Conservation (phyloP, 2,888 invertebrate species). For the Coelogynopora nodosa region DNA sequence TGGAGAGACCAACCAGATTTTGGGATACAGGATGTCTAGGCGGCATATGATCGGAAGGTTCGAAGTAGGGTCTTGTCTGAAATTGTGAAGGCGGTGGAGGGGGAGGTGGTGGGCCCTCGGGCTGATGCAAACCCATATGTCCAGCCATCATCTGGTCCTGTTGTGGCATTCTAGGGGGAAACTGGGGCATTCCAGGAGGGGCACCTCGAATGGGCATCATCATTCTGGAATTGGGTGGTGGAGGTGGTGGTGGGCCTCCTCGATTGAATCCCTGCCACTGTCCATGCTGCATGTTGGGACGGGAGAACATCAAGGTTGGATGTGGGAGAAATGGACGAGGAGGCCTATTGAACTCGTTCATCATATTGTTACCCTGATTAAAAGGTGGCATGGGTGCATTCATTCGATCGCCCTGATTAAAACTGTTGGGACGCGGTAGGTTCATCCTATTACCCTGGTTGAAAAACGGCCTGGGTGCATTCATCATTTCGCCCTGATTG, state of each 20-base stretch:
- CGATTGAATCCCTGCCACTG: not conserved
- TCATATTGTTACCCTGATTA: not conserved
- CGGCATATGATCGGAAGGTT: not conserved
- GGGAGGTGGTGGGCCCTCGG: not conserved
- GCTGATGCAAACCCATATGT: too few relatives aligned
- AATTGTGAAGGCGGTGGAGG: not conserved
- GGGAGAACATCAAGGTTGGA: constrained; percentile 2
- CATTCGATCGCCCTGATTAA: not conserved
- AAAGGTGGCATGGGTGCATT: not conserved
- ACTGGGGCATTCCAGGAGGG: not conserved
- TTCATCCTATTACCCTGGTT: not conserved
- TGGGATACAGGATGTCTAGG: not conserved
- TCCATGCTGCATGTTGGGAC: too few relatives aligned
- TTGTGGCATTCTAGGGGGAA: not conserved
- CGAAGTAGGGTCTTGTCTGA: not conserved
- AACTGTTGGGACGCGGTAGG: not conserved
- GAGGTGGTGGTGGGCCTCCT: not conserved
- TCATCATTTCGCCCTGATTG: too few relatives aligned
- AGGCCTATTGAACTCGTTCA: not conserved
- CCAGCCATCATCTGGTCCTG: too few relatives aligned
- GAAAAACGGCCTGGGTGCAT: not conserved
- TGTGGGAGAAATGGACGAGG: not conserved
- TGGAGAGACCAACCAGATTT: not conserved
- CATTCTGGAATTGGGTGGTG: not conserved
- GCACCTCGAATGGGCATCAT: not conserved